These are phyloP conservation scores for Cyanocitta stelleri DNA, from an alignment of 2,113 vertebrate species.

Conservation along the genomic window DNA sequence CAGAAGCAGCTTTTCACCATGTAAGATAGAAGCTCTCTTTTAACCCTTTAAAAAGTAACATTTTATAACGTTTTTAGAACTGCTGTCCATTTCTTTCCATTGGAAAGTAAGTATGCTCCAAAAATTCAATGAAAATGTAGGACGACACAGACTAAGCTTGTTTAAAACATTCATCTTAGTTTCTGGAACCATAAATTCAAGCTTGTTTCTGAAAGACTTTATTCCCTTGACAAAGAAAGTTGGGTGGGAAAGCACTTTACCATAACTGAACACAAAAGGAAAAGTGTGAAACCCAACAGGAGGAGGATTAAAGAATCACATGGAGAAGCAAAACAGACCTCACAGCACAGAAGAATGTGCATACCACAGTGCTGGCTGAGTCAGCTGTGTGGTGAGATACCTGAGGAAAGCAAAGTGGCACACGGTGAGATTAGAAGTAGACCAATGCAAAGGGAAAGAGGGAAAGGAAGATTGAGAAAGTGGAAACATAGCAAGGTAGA, in stretches of 20 bases:
- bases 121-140: background rate
- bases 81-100: background rate
- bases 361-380: background rate
- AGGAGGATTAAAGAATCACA: background rate
- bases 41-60: background rate
- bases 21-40: background rate
- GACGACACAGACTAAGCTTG: background rate
- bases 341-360: rapidly evolving
- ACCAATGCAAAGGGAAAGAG: background rate
- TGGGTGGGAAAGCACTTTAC: background rate
- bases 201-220: background rate
- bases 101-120: background rate
- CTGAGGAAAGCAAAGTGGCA: background rate
- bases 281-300: background rate
- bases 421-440: background rate
- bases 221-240: background rate
- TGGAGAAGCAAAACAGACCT: background rate
- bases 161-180: background rate
- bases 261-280: background rate
- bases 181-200: background rate
- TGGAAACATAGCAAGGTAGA: background rate
- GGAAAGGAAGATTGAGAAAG: background rate
- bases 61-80: background rate
- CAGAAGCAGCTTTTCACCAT: background rate
- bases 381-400: background rate